These are phyloP conservation scores for Agapornis canus DNA, from an alignment of 2,797 vertebrate genomes.

Conservation along the genomic window DNA sequence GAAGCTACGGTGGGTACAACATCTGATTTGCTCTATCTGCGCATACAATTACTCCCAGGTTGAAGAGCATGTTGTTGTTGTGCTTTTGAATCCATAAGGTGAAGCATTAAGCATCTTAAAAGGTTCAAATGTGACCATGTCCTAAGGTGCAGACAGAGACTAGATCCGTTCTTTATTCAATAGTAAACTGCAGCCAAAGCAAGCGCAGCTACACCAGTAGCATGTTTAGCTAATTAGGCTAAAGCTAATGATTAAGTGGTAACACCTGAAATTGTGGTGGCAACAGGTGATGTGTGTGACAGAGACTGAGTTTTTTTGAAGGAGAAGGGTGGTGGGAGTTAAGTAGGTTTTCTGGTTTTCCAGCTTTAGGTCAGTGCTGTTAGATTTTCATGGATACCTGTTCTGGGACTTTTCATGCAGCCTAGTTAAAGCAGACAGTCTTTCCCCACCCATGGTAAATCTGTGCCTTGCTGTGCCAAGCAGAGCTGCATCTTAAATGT, in stretches of 20 bases:
- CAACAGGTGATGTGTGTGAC: not conserved
- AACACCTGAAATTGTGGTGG: not conserved
- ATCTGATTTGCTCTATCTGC: not conserved
- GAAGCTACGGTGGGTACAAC: not conserved
- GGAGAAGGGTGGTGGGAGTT: accelerated
- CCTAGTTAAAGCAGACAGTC: not conserved
- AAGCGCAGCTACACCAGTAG: not conserved
- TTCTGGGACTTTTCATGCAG: accelerated
- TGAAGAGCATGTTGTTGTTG: accelerated
- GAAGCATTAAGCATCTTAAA: not conserved
- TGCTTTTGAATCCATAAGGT: too few species aligned
- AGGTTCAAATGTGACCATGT: not conserved
- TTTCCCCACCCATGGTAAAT: accelerated
- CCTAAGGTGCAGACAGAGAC: not conserved
- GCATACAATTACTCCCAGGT: accelerated
- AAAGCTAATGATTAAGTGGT: not conserved
- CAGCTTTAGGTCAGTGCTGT: not conserved
- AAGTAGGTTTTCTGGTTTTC: not conserved
- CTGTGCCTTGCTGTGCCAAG: not conserved
- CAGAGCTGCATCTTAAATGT: accelerated
- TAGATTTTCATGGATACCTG: accelerated
- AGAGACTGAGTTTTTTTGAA: accelerated
- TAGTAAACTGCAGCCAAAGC: not conserved
- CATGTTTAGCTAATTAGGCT: not conserved
- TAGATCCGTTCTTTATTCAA: not conserved